Evolutionary conservation across 2,888 invertebrate species (phyloP), one percentile per base, ranked within the genome.

Genomic region (Drosophila mimetica): DNA sequence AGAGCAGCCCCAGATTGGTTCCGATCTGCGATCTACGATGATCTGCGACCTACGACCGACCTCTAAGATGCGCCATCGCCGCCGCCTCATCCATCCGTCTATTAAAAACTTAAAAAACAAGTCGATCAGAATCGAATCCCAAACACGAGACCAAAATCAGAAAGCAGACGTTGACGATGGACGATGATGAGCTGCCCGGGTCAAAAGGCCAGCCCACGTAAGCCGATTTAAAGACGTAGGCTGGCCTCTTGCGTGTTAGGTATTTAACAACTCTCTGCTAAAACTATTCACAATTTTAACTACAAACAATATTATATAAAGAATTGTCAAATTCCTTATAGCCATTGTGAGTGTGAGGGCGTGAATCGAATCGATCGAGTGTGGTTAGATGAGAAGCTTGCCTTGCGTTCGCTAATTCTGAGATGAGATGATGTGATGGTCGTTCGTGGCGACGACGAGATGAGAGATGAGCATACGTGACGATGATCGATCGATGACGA

Each of bases 311-410:
- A 80, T 78, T 86, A 85, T 85, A 80, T 89, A 87, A 89, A 88
- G 89, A 89, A 85, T 85, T 83, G 89, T 84, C 69, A 83, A 89
- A 88, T 89, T 89, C 89, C 89, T 89, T 89, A 87, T 89, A 89
- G 89, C 77, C 28, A 69, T 79, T 76, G 61, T 74, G 66, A 66
- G 77, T 82, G 66, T 83, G 84, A 86, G 82, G 84, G 63, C 65
- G 76, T 32, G 51, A 59, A 36, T 66, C 67, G 50, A 73, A 48
- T 18, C 69, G 70, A 57, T 42, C 72, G 60, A 64, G 65, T 69
- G 54, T 34, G 74, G 83, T 79, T 86, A 83, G 79, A 83, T 53
- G 53, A 71, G 71, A 51, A 71, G 71, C 66, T 54, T 46, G 65
- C 32, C 66, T 54, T 46, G 65, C 32, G 53, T 60, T 71, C 50